These are phyloP conservation scores for Hafferia zeledoni DNA, from an alignment of 2,797 vertebrate genomes.

Conservation along the genomic window DNA sequence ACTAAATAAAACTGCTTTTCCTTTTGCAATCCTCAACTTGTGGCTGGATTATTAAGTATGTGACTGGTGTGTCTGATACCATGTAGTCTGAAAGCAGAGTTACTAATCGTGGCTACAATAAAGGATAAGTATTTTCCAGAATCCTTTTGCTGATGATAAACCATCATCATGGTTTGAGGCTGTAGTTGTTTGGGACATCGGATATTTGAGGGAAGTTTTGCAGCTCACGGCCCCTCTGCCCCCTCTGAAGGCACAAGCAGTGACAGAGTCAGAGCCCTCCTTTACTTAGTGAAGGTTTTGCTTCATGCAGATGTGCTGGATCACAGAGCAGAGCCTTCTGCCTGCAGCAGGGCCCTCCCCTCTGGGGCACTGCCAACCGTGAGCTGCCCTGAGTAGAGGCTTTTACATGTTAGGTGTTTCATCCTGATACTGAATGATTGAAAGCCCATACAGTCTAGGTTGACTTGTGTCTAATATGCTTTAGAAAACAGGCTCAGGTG, in stretches of 20 bases:
- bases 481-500: neutral
- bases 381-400: neutral
- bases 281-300: neutral
- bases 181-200: neutral
- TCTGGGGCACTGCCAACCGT: neutral
- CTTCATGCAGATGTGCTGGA: neutral
- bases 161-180: neutral
- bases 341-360: neutral
- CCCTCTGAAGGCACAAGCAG: neutral
- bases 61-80: neutral
- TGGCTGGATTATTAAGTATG: conserved; percentile 58
- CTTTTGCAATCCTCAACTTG: conserved; percentile 75
- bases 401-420: neutral
- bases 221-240: neutral
- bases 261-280: neutral
- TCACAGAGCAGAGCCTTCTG: neutral
- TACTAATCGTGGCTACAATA: neutral
- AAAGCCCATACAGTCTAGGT: neutral
- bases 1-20: conserved; percentile 73
- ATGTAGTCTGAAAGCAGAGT: neutral
- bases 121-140: neutral
- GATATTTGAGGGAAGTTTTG: neutral
- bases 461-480: neutral
- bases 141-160: neutral
- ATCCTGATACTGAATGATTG: neutral